Conservation (phyloP, 2,113 vertebrate species). For the Beaufortia kweichowensis region DNA sequence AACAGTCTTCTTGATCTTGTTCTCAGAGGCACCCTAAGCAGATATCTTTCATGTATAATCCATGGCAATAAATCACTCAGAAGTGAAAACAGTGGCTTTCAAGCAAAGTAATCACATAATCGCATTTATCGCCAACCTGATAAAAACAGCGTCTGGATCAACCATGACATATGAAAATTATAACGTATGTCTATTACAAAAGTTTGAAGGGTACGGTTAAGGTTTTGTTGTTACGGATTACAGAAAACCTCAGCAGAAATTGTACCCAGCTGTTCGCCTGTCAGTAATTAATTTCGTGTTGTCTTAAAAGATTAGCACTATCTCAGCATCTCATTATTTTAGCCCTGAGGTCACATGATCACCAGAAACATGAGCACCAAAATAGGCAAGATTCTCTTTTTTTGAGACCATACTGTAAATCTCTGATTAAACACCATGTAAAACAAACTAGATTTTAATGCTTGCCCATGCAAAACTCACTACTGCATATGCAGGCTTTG, state of each 20-base stretch:
- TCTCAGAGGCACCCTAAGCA: conserved; percentile 39
- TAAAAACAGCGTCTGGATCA: conserved; percentile 43
- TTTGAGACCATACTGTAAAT: background rate
- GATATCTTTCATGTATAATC: conserved; percentile 39
- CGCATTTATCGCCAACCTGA: conserved; percentile 41
- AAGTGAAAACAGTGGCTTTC: conserved; percentile 40
- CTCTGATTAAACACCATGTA: too few relatives aligned
- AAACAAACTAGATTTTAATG: too few relatives aligned
- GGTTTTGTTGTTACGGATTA: conserved; percentile 21
- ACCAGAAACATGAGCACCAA: conserved; percentile 30
- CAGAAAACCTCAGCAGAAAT: conserved; percentile 28
- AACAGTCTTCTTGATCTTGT: conserved; percentile 34
- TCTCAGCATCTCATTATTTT: conserved; percentile 55
- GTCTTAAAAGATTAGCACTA: conserved; percentile 62
- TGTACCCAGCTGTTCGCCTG: conserved; percentile 49
- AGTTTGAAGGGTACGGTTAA: conserved; percentile 42
- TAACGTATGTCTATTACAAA: conserved; percentile 35
- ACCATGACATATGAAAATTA: conserved; percentile 23
- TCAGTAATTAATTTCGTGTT: conserved; percentile 60
- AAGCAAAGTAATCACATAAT: conserved; percentile 48
- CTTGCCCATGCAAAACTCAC: too few relatives aligned
- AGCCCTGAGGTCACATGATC: conserved; percentile 40
- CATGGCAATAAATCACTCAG: conserved; percentile 50
- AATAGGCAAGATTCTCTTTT: background rate
- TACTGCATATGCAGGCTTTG: too few relatives aligned